Base-by-base conservation (phyloP, 2,797 vertebrate species). In the Muscicapa striata region DNA sequence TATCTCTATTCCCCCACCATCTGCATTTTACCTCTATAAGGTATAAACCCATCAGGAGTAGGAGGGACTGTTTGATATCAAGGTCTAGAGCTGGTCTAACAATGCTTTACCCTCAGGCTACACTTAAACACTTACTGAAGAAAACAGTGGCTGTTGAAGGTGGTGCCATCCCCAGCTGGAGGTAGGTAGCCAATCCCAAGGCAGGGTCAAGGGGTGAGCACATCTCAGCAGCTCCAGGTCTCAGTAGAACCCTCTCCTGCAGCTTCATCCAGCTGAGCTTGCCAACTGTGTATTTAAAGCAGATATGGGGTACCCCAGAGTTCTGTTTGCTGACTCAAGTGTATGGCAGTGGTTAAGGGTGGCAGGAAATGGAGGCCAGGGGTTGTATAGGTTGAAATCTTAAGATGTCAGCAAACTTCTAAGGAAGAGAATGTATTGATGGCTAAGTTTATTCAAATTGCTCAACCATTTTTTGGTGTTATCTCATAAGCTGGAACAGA, bases 171-270 rank as follows among this genome's bases (percentile, higher is more conserved):
- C 29, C 14, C 51, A 73, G 32, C 10, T 54, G 38, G 21, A 66
- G 45, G 19, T 38, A 57, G 21, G 11, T 7, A 9, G 34, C 29
- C 6, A 64, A 5, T 10, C 24, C 54, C 4, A 4, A 0, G 8
- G 41, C 10, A 61, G 11, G 41, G 13, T 34, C 16, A 30, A 32
- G 41, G 26, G 2, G 1, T 21, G 51, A 43, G 15, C 15, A 3
- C 8, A 8, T 23, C 23, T 69, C 36, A 26, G 41, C 22, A 83
- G 40, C 45, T 58, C n/a, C 10, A 8, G 27, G 40, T 34, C n/a
- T 59, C 26, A 10, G 54, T 7, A 57, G 41, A 46, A 58, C 11
- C 19, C 1, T 0, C 1, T 6, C 5, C 62, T 62, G 41, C 14
- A 9, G 40, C 36, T 45, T 43, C 26, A 2, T 0, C 4, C 68